A percentile compares a stretch with the other conserved stretches of the same genome.
These are phyloP conservation scores for Rhizoglyphus robini DNA, from an alignment of 1,140 invertebrate genomes.

Conservation along the genomic window DNA sequence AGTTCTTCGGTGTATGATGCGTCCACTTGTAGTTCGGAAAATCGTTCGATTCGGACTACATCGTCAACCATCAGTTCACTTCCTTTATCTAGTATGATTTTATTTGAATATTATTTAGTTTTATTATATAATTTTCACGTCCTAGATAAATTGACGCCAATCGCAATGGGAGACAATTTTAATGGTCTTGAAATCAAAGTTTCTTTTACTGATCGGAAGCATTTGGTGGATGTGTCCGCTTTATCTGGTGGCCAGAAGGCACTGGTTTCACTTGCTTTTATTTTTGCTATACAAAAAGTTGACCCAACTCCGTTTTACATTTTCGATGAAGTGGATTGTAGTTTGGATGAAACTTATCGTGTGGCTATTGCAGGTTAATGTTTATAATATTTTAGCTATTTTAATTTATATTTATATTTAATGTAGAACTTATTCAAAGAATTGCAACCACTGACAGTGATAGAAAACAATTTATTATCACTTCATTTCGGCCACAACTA, in stretches of 20 bases:
- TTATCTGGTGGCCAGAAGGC: constrained; percentile 97
- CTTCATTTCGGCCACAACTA: constrained; percentile 97
- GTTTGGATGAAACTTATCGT: constrained; percentile 82
- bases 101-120: neutral
- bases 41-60: constrained; percentile 6
- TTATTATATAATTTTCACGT: neutral
- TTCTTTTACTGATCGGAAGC: constrained; percentile 75
- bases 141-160: neutral
- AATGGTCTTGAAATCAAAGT: constrained; percentile 49
- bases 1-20: neutral
- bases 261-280: constrained; percentile 84
- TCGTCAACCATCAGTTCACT: neutral
- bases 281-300: constrained; percentile 99
- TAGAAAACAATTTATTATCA: constrained; percentile 93
- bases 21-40: neutral
- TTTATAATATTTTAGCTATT: neutral
- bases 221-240: constrained; percentile 82
- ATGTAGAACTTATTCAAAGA: too few relatives aligned
- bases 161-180: constrained; percentile 40
- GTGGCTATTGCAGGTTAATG: constrained; percentile 65
- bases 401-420: neutral
- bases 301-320: constrained; percentile 98
- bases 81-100: neutral
- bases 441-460: constrained; percentile 96
- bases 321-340: constrained; percentile 98